A percentile compares a stretch with the other conserved stretches of the same genome.
These are phyloP conservation scores for Diabrotica balteata DNA, from an alignment of 2,888 invertebrate species.

Conservation along the genomic window DNA sequence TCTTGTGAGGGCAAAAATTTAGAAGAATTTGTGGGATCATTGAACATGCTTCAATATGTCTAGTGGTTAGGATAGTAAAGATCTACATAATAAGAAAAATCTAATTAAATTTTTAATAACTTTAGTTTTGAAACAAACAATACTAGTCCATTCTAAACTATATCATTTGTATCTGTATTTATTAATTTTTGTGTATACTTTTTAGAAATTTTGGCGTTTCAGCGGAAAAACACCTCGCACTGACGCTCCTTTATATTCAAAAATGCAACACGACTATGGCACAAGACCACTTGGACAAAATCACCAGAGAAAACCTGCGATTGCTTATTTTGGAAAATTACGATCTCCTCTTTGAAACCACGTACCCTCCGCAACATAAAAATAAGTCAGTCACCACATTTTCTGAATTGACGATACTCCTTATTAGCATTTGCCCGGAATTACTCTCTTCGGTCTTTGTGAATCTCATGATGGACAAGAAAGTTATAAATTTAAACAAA, in stretches of 20 bases:
- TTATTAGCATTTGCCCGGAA: conserved; percentile 62
- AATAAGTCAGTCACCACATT: conserved; percentile 60
- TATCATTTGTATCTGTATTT: too few species aligned
- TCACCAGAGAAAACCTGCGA: conserved; percentile 58
- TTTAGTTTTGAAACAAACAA: too few species aligned
- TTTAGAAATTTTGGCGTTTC: conserved; percentile 45
- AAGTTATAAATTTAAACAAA: conserved; percentile 59
- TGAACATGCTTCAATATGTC: too few species aligned
- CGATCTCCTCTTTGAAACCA: conserved; percentile 63
- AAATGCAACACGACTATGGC: conserved; percentile 63
- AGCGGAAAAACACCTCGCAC: conserved; percentile 58
- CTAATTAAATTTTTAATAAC: too few species aligned
- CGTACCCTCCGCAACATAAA: conserved; percentile 51
- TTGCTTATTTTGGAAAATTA: conserved; percentile 60
- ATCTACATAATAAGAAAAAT: too few species aligned
- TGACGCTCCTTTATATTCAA: conserved; percentile 63
- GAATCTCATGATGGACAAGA: conserved; percentile 59
- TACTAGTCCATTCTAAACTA: too few species aligned
- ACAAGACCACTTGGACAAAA: conserved; percentile 58
- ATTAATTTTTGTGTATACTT: neutral
- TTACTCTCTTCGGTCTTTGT: conserved; percentile 62
- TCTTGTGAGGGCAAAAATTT: too few species aligned
- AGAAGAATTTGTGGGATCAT: too few species aligned
- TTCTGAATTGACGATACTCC: conserved; percentile 64
- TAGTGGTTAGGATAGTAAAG: too few species aligned